Conservation (phyloP, 2,888 invertebrate genomes). For the Argyra leucocephala region DNA sequence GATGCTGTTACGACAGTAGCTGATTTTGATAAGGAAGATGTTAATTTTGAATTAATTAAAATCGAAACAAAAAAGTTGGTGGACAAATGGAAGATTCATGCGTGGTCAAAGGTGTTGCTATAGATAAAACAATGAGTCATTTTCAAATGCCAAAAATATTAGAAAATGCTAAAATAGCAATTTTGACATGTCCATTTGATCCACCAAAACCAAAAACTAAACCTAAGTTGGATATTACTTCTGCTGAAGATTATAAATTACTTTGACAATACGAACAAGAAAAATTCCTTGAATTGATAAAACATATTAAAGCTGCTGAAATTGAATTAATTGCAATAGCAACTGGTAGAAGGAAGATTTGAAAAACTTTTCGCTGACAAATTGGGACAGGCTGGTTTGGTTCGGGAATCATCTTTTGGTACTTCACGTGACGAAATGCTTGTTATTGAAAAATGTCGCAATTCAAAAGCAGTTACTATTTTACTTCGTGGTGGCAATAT, state of each 20-base stretch:
- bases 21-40: conserved; percentile 80
- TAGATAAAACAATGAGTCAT: conserved; percentile 98
- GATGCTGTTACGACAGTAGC: conserved; percentile 94
- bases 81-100: conserved; percentile 94
- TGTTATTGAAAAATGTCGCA: conserved; percentile 94
- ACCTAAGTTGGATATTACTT: conserved; percentile 96
- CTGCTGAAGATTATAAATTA: conserved; percentile 89
- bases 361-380: conserved; percentile 89
- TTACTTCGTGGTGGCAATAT: conserved; percentile 84
- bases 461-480: conserved; percentile 94
- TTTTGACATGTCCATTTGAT: conserved; percentile 98
- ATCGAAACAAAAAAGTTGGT: conserved; percentile 94
- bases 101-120: conserved; percentile 90
- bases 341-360: conserved; percentile 94
- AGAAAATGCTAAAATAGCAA: conserved; percentile 85
- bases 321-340: conserved; percentile 99
- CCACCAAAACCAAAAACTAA: conserved; percentile 99
- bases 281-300: conserved; percentile 90
- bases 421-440: conserved; percentile 95
- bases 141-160: conserved; percentile 97
- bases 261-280: conserved; percentile 88
- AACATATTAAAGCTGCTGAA: conserved; percentile 73
- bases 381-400: conserved; percentile 84
- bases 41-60: conserved; percentile 98
- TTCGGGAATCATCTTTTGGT: conserved; percentile 88